Percentiles rank a stretch among this genome's conserved stretches.
Conservation (phyloP, 2,113 vertebrate genomes). For the Rhagologus leucostigma region DNA sequence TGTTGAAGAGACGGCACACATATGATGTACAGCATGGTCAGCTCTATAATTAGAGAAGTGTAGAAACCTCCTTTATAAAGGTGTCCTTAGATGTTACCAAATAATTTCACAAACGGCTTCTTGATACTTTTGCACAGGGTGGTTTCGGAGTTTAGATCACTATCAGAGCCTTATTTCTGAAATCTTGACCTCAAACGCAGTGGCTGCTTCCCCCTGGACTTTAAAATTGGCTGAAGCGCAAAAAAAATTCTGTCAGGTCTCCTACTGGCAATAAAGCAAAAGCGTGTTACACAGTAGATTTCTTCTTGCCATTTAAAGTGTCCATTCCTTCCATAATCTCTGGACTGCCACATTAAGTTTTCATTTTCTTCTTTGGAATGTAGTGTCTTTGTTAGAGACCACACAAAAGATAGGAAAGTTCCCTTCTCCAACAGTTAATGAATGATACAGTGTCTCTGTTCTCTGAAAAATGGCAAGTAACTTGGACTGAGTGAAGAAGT, state of each 20-base stretch:
- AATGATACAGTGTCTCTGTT: background rate
- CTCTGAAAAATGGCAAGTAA: slow-evolving; percentile 43
- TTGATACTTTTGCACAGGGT: background rate
- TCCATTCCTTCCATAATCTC: background rate
- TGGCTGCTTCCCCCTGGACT: background rate
- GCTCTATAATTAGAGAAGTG: background rate
- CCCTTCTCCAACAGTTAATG: background rate
- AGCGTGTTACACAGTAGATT: background rate
- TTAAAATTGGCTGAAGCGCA: slow-evolving; percentile 11
- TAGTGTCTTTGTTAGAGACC: background rate
- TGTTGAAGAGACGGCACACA: background rate
- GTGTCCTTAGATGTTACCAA: background rate
- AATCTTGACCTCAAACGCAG: slow-evolving; percentile 2
- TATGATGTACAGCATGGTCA: background rate
- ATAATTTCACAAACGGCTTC: background rate
- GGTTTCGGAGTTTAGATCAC: background rate
- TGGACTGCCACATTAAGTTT: background rate
- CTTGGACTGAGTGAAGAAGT: background rate
- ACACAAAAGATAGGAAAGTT: background rate
- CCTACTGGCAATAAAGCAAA: background rate
- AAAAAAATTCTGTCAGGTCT: background rate
- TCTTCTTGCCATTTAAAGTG: background rate
- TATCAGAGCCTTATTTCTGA: background rate
- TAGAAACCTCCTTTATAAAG: background rate
- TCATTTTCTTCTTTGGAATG: background rate